Conservation (phyloP, 2,113 vertebrate genomes). For the Zosterops borbonicus region DNA sequence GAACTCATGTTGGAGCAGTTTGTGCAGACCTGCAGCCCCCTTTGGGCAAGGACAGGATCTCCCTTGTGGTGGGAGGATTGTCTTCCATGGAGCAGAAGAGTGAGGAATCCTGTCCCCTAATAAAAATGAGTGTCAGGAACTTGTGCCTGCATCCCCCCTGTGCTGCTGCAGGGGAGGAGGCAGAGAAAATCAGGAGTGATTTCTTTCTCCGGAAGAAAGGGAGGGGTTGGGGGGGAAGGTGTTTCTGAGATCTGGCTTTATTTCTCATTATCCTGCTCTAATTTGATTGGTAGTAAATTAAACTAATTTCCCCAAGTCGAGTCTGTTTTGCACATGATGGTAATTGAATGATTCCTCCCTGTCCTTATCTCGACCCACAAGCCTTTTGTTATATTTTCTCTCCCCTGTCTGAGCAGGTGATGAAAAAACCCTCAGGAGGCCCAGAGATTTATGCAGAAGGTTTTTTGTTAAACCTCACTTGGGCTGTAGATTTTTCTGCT, state of each 20-base stretch:
- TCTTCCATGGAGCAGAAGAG: background rate
- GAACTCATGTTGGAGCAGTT: background rate
- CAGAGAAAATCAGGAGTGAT: background rate
- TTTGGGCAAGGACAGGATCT: background rate
- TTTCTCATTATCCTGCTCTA: background rate
- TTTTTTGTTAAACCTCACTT: background rate
- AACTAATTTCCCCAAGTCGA: background rate
- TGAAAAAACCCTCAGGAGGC: background rate
- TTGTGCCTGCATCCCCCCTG: background rate
- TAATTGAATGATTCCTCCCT: background rate
- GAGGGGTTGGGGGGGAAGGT: background rate
- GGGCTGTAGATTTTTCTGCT: background rate
- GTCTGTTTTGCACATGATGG: background rate
- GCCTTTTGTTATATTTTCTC: background rate
- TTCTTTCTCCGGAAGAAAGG: background rate
- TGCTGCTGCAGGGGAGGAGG: background rate
- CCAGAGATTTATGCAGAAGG: background rate
- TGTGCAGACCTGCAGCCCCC: background rate
- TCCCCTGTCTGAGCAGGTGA: background rate
- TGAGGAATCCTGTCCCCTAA: rapidly evolving
- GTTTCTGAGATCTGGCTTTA: background rate
- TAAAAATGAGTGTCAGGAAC: background rate
- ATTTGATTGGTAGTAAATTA: slow-evolving; percentile 1
- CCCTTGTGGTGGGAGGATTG: background rate
- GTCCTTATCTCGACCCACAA: background rate